Evolutionary conservation across 2,797 vertebrate genomes (phyloP).

Genomic region (Chrosomus eos): DNA sequence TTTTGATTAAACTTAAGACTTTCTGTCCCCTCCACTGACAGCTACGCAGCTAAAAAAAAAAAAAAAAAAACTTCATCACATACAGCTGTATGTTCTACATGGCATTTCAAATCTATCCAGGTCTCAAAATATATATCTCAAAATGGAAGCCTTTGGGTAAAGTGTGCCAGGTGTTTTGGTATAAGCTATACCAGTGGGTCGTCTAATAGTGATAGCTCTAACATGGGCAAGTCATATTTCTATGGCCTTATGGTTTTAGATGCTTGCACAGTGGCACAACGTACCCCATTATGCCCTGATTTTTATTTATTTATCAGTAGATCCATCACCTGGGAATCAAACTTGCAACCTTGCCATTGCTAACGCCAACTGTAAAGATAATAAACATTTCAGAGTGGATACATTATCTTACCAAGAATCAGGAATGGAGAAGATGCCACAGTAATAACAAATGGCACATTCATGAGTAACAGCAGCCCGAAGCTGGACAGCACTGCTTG

Average conservation of each 20-base stretch:
- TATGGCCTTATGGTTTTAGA: not conserved
- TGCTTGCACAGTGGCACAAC: not conserved
- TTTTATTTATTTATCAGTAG: not conserved
- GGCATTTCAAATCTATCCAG: not conserved
- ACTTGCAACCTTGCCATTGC: not conserved
- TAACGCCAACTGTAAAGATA: no score
- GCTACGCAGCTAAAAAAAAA: not conserved
- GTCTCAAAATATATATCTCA: not conserved
- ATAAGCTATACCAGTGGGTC: not conserved
- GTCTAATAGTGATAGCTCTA: not conserved
- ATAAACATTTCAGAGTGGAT: not conserved
- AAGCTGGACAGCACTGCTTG: constrained; percentile 85
- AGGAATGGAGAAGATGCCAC: constrained; percentile 86
- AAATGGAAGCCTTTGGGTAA: not conserved
- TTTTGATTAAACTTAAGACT: no score
- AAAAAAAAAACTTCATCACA: not conserved
- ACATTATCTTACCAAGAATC: constrained; percentile 66
- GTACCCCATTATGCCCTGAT: not conserved
- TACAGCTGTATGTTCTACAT: not conserved
- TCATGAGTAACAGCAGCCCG: constrained; percentile 79
- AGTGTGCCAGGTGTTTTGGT: not conserved
- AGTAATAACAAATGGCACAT: constrained; percentile 83
- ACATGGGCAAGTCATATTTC: not conserved
- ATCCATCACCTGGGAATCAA: not conserved
- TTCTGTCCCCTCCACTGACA: no score